Base-by-base conservation (phyloP, 2,113 vertebrate genomes). In the Cacatua alba region DNA sequence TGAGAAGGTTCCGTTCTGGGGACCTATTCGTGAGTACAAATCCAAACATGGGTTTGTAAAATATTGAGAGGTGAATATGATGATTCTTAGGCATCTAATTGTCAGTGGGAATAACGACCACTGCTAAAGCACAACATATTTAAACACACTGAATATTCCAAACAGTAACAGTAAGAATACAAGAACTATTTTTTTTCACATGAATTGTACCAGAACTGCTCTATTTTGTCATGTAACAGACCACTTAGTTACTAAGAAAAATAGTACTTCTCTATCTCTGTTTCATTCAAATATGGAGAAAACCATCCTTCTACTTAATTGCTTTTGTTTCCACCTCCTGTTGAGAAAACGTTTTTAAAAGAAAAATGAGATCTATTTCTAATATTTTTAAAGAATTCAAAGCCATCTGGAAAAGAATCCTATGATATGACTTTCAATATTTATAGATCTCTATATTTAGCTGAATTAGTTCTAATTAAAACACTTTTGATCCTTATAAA, bases 41-140 rank as follows among this genome's bases (percentile, higher is more conserved):
- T 33, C 28, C 17, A 55, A 81, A 39, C 2, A 41, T 3, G 4
- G 4, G 13, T 59, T 84, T 59, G 26, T 57, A 77, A 76, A 81
- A 75, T 60, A 62, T 1, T 57, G 29, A 80, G 33, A 26, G 6
- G 11, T 41, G 12, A 83, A 53, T 49, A 44, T 0, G 0, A 8
- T 29, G 25, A 46, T 68, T 74, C 44, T 55, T 65, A 68, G 41
- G 37, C 17, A 64, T 13, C 12, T 52, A 84, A 46, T 3, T 70
- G 13, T 51, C 31, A 55, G 37, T n/a, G 20, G 10, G 6, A 85
- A 59, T 51, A 52, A 48, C 28, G 28, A 82, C 11, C 53, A 43
- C 10, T 31, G 24, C 44, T 16, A 78, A 18, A 74, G 4, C 21
- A 44, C 20, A 23, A 24, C 3, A 41, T 46, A 46, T 82, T 88